A percentile compares a stretch with the other conserved stretches of the same genome.
phyloP scores from a whole-genome alignment of 2,888 invertebrate genomes.

The Tiphia femorata region DNA sequence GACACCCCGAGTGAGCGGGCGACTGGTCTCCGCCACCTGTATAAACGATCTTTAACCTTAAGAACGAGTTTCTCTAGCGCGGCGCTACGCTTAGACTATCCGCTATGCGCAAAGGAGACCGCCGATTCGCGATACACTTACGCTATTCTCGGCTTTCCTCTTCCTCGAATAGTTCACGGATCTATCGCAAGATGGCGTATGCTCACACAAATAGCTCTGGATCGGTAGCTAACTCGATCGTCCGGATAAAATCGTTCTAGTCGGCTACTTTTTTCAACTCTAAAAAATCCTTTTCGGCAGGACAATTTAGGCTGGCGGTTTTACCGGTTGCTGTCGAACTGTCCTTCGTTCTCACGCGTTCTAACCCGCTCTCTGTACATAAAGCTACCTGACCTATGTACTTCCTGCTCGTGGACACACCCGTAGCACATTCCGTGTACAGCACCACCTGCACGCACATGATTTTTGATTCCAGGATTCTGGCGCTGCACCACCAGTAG shows the following conservation, averaged over 20 bases:
- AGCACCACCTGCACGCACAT: conserved; percentile 47
- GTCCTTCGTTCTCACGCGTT: too few species aligned
- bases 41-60: conserved; percentile 41
- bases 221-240: background rate
- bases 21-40: conserved; percentile 40
- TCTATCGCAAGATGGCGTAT: conserved; percentile 52
- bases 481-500: conserved; percentile 51
- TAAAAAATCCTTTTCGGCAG: too few species aligned
- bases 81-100: conserved; percentile 8
- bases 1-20: conserved; percentile 37
- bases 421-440: conserved; percentile 27
- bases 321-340: too few species aligned
- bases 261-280: background rate
- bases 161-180: conserved; percentile 43
- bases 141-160: conserved; percentile 37
- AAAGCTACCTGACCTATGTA: background rate
- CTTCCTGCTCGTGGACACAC: background rate
- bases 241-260: background rate
- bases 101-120: conserved; percentile 8
- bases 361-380: background rate
- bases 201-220: conserved; percentile 19
- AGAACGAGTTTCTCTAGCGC: conserved; percentile 47
- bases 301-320: too few species aligned
- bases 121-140: conserved; percentile 11
- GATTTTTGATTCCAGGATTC: conserved; percentile 63